Evolutionary conservation across 35 echinoderm and acorn worm species (phyloP).

Genomic region (Heliocidaris erythrogramma): DNA sequence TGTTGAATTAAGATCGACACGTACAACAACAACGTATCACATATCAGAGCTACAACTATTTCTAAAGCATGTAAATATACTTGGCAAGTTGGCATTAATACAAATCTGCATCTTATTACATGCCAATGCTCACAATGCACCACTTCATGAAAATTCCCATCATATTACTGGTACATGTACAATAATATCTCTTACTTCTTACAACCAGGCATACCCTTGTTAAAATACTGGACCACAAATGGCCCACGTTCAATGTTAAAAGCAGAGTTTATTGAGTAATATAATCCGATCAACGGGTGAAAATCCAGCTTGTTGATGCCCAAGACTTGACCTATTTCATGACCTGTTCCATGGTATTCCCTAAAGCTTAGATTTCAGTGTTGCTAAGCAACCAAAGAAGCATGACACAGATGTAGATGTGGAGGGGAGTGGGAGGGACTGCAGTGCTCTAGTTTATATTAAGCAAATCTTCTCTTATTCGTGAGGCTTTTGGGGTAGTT

Average conservation of each 20-base stretch:
- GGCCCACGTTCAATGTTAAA: not conserved
- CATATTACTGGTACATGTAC: not conserved
- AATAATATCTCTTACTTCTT: not conserved
- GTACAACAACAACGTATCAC: too few relatives aligned
- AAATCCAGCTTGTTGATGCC: not conserved
- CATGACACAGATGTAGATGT: not conserved
- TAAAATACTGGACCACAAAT: not conserved
- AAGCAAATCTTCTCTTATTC: not conserved
- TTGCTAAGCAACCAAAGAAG: not conserved
- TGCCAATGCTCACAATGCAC: not conserved
- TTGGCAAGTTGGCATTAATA: not conserved
- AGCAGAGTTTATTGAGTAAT: not conserved
- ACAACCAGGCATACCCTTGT: not conserved
- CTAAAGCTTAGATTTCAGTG: not conserved
- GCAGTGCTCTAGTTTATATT: not conserved
- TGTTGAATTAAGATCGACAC: too few relatives aligned
- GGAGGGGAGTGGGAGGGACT: not conserved
- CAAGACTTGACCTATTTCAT: conserved; percentile 5
- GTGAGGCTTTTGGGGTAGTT: not conserved
- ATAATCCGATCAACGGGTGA: not conserved
- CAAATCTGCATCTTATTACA: not conserved
- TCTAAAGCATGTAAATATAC: too few relatives aligned
- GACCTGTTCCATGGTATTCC: not conserved
- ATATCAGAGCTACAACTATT: too few relatives aligned
- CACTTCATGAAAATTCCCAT: not conserved